Conservation (phyloP, 2,888 invertebrate species). For the Troides helena region DNA sequence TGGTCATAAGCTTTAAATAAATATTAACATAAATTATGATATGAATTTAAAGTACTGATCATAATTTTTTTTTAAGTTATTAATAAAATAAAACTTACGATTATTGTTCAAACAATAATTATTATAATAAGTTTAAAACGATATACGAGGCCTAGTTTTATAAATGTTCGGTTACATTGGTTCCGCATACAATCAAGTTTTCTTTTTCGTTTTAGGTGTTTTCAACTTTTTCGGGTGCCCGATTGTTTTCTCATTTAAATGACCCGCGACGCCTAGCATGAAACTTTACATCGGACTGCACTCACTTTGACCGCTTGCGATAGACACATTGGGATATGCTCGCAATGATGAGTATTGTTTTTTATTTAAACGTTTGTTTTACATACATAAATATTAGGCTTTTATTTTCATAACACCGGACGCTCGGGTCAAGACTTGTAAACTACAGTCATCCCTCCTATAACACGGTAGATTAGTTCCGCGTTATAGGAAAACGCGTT, state of each 20-base stretch:
- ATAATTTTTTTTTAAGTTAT: too few relatives aligned
- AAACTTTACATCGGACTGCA: conserved; percentile 59
- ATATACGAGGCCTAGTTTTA: conserved; percentile 49
- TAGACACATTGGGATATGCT: conserved; percentile 71
- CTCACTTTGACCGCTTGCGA: conserved; percentile 67
- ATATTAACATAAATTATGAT: too few relatives aligned
- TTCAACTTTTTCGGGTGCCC: conserved; percentile 81
- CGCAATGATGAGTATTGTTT: conserved; percentile 80
- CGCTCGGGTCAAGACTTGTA: neutral
- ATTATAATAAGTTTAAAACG: conserved; percentile 18
- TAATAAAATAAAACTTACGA: too few relatives aligned
- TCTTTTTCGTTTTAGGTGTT: conserved; percentile 80
- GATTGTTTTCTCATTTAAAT: conserved; percentile 80
- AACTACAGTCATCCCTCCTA: too few relatives aligned
- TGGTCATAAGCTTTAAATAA: too few relatives aligned
- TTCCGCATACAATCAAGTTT: conserved; percentile 68
- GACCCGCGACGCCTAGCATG: conserved; percentile 70
- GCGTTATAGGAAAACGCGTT: too few relatives aligned
- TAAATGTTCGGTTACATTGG: conserved; percentile 38
- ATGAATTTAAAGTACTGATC: too few relatives aligned
- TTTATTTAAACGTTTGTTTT: conserved; percentile 56
- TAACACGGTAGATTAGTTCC: too few relatives aligned
- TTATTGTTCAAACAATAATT: too few relatives aligned
- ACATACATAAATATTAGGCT: conserved; percentile 42
- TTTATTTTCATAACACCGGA: conserved; percentile 29